These are phyloP conservation scores for Rutilus rutilus DNA, from an alignment of 2,113 vertebrate genomes.

Conservation along the genomic window DNA sequence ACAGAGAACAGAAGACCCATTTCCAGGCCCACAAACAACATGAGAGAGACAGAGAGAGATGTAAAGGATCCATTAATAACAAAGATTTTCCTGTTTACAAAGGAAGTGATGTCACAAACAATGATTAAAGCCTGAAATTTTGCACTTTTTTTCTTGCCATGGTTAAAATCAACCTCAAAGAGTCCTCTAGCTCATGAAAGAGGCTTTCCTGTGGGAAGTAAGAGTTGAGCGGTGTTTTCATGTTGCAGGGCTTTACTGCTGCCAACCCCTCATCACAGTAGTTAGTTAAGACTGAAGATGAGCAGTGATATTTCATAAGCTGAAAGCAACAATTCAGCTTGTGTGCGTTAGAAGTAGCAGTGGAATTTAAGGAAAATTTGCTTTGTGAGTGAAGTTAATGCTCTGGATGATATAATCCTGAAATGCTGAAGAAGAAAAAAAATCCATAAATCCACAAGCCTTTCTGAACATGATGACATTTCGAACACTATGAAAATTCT, in stretches of 20 bases:
- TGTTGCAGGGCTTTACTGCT: background rate
- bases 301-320: background rate
- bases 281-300: background rate
- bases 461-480: background rate
- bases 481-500: no score
- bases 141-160: background rate
- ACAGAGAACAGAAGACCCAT: constrained; percentile 66
- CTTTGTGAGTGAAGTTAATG: background rate
- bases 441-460: background rate
- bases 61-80: constrained; percentile 69
- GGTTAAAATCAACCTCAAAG: background rate
- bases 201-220: background rate
- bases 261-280: no score
- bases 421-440: background rate
- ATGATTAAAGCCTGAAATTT: background rate
- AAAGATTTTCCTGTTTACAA: background rate
- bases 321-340: background rate
- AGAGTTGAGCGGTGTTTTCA: background rate
- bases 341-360: background rate
- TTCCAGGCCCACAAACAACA: constrained; percentile 55
- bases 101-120: constrained; percentile 13
- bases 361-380: background rate
- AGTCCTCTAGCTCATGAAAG: background rate
- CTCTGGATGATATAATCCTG: background rate
- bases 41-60: constrained; percentile 48